Evolutionary conservation across 2,888 invertebrate species (phyloP), one percentile per base, ranked within the genome.

Genomic region (Acleris literana): DNA sequence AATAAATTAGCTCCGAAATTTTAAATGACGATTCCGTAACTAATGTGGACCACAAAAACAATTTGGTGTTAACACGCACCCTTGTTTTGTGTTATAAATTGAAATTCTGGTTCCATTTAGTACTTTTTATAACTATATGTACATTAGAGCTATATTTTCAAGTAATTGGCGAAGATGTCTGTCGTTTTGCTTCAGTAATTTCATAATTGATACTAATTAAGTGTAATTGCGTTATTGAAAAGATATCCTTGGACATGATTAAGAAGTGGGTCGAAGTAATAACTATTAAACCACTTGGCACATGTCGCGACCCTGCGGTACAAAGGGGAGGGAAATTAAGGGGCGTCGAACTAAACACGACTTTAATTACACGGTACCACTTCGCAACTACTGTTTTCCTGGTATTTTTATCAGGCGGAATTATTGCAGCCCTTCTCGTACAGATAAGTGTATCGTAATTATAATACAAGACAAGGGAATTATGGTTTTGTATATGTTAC

Each of bases 1-100:
- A 82, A 86, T 84, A 87, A 88, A 88, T 87, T 84, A 82, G 74
- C 77, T 78, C 67, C 73, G 75, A 82, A 79, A 77, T 78, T 75
- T 73, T 77, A 72, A 77, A 60, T 61, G 64, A 71, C 60, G 68
- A 61, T 59, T 48, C 65, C 65, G 68, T 62, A 61, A 51, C 67
- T 67, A 67, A 71, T 63, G 51, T 66, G 55, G 59, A n/a, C 54
- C 55, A 63, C 54, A 56, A 62, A 61, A 66, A 66, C 62, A 62
- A 66, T 62, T 61, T 56, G 52, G 18, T 66, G 69, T 66, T 64
- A 66, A 69, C 64, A 69, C 52, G 57, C 49, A 70, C 64, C 69
- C 70, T 71, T 70, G 68, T 68, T 71, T 69, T 59, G 51, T 60
- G 48, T 55, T 62, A 59, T 71, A 65, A 68, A 70, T 69, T 64